Base-by-base conservation (phyloP, 2,888 invertebrate genomes). In the Drosophila lutescens region DNA sequence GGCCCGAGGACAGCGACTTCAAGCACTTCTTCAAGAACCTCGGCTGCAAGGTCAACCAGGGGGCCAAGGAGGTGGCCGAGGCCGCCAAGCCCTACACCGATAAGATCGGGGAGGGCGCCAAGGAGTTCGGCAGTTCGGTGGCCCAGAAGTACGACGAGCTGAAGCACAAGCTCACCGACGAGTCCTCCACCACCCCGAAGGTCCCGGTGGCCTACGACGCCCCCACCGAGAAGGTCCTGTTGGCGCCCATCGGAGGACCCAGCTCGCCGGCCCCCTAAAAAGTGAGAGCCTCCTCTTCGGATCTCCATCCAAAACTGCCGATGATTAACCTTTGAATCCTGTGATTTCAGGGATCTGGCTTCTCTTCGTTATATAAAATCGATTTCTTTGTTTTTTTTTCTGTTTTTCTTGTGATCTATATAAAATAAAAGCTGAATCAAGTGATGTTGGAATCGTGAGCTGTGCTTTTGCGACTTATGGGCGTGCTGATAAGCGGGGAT, bases 111-210 rank as follows among this genome's bases (percentile, higher is more conserved):
- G 78, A 78, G 10, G 78, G 89, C 0, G 90, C 91, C 44, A 91
- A 91, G 77, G 89, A 91, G 2, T 69, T 91, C 1, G 84, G 90
- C 15, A 85, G 47, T 34, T 65, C 75, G 13, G 89, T 91, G 5
- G 87, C 80, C 7, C 80, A 91, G 10, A 91, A 90, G 26, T 91
- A 90, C 53, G 86, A 90, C 34, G 88, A 90, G 44, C 23, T 91
- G 2, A 91, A 91, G 79, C 90, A 91, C 20, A 90, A 88, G 38
- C 68, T 91, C n/a, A 84, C 76, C 49, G 91, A 90, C 4, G 77
- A 71, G 8, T 9, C 46, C 6, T 57, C 77, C 15, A 66, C 87
- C 1, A 46, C 74, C 23, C 20, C 67, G 1, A 32, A 47, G 0
- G 13, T 66, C 0, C 36, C 56, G 0, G 26, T 72, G 12, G 6